phyloP scores from a whole-genome alignment of 2,888 invertebrate species.

The Tetropium fuscum region DNA sequence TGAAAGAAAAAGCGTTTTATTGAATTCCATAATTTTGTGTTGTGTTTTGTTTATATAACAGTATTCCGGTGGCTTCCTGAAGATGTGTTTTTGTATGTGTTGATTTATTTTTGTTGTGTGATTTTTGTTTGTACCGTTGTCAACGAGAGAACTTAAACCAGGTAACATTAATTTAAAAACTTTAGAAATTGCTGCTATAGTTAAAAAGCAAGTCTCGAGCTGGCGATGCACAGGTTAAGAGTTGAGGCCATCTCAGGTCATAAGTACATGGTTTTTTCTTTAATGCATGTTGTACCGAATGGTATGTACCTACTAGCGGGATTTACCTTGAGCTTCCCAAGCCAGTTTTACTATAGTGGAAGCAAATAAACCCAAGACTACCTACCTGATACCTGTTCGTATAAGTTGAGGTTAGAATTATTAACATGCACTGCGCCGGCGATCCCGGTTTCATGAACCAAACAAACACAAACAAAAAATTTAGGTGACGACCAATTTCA shows the following conservation, averaged over 20 bases:
- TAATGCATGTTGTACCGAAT: not conserved
- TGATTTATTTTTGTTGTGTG: constrained; percentile 25
- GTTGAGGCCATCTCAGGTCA: constrained; percentile 25
- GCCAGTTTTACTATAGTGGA: constrained; percentile 6
- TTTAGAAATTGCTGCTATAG: constrained; percentile 15
- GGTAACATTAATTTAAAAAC: constrained; percentile 15
- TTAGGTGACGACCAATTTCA: too few species aligned
- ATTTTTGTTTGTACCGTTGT: constrained; percentile 4
- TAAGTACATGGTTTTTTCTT: constrained; percentile 20
- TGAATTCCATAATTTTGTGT: constrained; percentile 25
- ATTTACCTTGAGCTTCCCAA: constrained; percentile 8
- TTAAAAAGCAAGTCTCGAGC: constrained; percentile 16
- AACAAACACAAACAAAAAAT: too few species aligned
- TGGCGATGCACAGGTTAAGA: constrained; percentile 7
- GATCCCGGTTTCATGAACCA: too few species aligned
- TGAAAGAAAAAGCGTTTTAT: not conserved
- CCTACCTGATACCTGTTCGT: constrained; percentile 21
- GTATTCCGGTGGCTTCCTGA: constrained; percentile 9
- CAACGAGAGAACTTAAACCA: constrained; percentile 1
- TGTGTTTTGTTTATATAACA: constrained; percentile 28
- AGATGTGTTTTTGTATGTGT: constrained; percentile 28
- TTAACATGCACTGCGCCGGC: not conserved
- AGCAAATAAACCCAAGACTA: constrained; percentile 17
- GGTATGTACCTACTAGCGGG: constrained; percentile 7
- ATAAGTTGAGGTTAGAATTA: constrained; percentile 14